Base-by-base conservation (phyloP, 2,113 vertebrate genomes). In the Pomatostomus ruficeps region DNA sequence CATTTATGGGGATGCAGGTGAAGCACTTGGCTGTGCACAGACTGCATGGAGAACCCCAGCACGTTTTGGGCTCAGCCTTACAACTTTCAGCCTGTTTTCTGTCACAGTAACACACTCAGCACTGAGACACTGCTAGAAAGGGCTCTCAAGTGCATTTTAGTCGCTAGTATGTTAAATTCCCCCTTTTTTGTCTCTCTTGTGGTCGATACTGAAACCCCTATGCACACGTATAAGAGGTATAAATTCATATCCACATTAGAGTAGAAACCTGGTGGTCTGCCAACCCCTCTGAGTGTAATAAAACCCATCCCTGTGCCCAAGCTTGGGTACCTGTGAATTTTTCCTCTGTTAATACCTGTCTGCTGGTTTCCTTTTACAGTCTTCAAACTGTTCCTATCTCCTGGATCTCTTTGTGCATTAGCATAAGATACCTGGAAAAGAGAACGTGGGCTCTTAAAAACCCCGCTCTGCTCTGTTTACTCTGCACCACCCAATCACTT, bases 281-380 rank as follows among this genome's bases (percentile, higher is more conserved):
- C 96, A 96, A 1, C 24, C 43, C 42, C 72, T 42, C 40, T 10
- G 14, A 57, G 57, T 43, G 91, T 82, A 97, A 95, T 68, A 40
- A 96, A 94, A 93, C 43, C 93, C 19, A 5, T 35, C 55, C 12
- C 82, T 55, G 71, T 22, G 40, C 70, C 87, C 71, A 52, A 5
- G 77, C 70, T 57, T 73, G 66, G 85, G 42, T 79, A 65, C 90
- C 67, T 74, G 71, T 94, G 95, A 91, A 96, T 96, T 96, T 95
- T 96, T 58, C 91, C 90, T 91, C 90, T 85, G 79, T 76, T 96
- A 95, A 93, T 80, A 33, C 65, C 92, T 63, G 59, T 58, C 92
- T 81, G 48, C 75, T 63, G 94, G 94, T 96, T 88, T 96, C 95
- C 83, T 91, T 90, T 96, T 95, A 96, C 94, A 66, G 46, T 36